These are phyloP conservation scores for Orchesella cincta DNA, from an alignment of 1,140 invertebrate genomes.

Conservation along the genomic window DNA sequence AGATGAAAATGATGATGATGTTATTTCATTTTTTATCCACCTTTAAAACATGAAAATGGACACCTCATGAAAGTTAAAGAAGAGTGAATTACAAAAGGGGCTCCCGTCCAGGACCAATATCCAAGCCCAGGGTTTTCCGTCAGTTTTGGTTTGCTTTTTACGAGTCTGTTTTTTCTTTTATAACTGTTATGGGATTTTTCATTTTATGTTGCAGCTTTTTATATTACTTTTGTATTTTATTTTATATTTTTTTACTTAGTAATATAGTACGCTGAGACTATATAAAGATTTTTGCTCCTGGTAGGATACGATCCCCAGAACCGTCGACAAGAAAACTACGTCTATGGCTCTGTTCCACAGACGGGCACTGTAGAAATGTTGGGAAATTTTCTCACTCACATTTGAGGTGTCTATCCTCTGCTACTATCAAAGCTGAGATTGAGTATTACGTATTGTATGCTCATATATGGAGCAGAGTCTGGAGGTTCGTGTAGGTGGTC, in stretches of 20 bases:
- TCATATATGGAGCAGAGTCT: too few species aligned
- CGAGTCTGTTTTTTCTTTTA: conserved; percentile 18
- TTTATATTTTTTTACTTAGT: conserved; percentile 22
- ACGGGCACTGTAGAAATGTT: conserved; percentile 5
- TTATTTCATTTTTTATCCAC: neutral
- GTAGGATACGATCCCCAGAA: conserved; percentile 4
- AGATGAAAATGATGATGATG: neutral
- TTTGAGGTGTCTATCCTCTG: too few species aligned
- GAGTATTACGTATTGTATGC: too few species aligned
- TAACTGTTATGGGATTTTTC: conserved; percentile 28
- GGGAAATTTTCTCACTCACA: neutral
- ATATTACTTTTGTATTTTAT: conserved; percentile 27
- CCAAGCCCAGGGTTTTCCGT: conserved; percentile 12
- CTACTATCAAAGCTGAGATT: too few species aligned
- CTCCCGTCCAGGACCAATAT: conserved; percentile 18
- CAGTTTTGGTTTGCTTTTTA: conserved; percentile 24
- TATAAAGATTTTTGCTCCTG: conserved; percentile 27
- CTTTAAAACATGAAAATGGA: neutral
- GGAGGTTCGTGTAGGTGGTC: too few species aligned
- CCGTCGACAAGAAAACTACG: neutral
- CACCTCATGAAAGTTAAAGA: neutral
- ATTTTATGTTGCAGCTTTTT: conserved; percentile 1
- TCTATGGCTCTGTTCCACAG: neutral
- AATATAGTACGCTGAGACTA: conserved; percentile 23
- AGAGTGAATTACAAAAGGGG: neutral